Percentiles rank a stretch among this genome's conserved stretches.
These are phyloP conservation scores for Stegastes partitus DNA, from an alignment of 2,113 vertebrate genomes.

Conservation along the genomic window DNA sequence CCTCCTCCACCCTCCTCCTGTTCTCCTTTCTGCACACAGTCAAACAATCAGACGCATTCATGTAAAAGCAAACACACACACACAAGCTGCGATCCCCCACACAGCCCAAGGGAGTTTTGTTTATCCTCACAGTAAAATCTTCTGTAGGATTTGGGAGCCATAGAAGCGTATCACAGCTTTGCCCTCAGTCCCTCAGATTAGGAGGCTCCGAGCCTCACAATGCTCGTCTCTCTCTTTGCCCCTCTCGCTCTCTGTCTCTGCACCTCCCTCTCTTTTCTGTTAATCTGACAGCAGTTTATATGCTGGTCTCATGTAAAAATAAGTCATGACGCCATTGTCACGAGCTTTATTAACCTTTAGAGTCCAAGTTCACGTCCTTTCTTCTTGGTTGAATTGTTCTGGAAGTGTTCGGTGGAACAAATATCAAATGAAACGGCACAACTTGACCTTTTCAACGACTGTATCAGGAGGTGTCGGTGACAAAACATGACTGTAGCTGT, in stretches of 20 bases:
- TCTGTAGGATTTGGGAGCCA: constrained; percentile 42
- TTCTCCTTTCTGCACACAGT: constrained; percentile 36
- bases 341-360: too few species aligned
- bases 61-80: constrained; percentile 49
- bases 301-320: too few species aligned
- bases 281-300: too few species aligned
- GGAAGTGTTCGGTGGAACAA: too few species aligned
- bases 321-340: too few species aligned
- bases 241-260: not conserved
- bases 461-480: too few species aligned
- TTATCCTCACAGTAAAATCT: constrained; percentile 62
- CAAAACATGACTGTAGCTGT: too few species aligned
- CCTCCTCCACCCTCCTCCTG: constrained; percentile 6
- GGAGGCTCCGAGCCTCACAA: constrained; percentile 17
- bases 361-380: too few species aligned
- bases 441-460: too few species aligned
- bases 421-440: too few species aligned
- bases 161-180: constrained; percentile 32
- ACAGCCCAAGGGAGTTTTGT: constrained; percentile 58
- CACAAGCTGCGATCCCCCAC: constrained; percentile 35
- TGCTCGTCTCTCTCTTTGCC: constrained; percentile 5
- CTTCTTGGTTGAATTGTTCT: too few species aligned
- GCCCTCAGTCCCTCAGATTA: constrained; percentile 47
- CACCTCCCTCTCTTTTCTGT: too few species aligned
- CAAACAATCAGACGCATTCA: constrained; percentile 69